phyloP scores from a whole-genome alignment of 1,140 invertebrate genomes.

The Conus ventricosus region DNA sequence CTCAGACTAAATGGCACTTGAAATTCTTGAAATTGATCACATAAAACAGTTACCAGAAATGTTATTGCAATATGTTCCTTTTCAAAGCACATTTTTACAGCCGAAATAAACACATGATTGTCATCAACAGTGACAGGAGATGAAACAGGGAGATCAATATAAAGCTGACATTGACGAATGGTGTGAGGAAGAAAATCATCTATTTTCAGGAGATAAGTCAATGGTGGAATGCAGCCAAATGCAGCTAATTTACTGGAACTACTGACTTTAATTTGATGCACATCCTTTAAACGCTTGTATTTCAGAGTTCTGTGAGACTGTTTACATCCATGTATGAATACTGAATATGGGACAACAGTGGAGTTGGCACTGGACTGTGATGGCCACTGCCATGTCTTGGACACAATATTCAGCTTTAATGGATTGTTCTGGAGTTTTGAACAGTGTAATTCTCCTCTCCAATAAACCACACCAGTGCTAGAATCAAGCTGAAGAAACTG shows the following conservation, averaged over 20 bases:
- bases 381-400: constrained; percentile 38
- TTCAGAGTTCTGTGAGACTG: constrained; percentile 20
- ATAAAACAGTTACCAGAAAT: constrained; percentile 30
- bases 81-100: constrained; percentile 38
- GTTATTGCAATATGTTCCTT: background rate
- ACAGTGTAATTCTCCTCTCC: constrained; percentile 44
- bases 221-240: constrained; percentile 42
- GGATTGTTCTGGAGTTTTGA: constrained; percentile 39
- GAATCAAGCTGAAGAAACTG: constrained; percentile 45
- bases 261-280: constrained; percentile 38
- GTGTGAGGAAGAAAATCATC: constrained; percentile 43
- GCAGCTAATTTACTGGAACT: constrained; percentile 20
- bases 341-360: constrained; percentile 47
- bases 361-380: constrained; percentile 30
- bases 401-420: constrained; percentile 44
- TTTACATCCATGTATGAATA: constrained; percentile 52
- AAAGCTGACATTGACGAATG: constrained; percentile 30
- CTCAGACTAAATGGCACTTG: constrained; percentile 29
- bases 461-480: constrained; percentile 49
- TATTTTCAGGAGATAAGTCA: constrained; percentile 35
- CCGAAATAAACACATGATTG: constrained; percentile 21
- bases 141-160: constrained; percentile 33
- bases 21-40: constrained; percentile 28
- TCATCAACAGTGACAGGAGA: constrained; percentile 26
- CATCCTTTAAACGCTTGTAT: constrained; percentile 27